Conservation (phyloP, 1,140 invertebrate genomes). For the Tribolium madens region DNA sequence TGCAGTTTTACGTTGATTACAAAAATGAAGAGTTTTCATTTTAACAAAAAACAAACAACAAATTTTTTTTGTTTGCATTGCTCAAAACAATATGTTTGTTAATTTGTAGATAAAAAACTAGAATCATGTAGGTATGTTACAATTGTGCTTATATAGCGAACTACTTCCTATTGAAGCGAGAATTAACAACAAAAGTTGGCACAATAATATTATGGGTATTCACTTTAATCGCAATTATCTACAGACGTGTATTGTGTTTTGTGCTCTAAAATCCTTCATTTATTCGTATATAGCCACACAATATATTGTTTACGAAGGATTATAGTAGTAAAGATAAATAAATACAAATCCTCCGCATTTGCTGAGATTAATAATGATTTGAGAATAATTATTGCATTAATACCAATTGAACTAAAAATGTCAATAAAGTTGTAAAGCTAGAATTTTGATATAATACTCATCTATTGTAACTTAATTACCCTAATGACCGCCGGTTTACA, state of each 20-base stretch:
- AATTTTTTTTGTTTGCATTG: too few relatives aligned
- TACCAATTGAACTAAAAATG: too few relatives aligned
- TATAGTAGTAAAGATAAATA: neutral
- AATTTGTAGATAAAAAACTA: neutral
- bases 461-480: too few relatives aligned
- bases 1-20: too few relatives aligned
- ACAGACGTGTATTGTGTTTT: conserved; percentile 11
- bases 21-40: too few relatives aligned
- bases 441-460: too few relatives aligned
- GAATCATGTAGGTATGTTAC: neutral
- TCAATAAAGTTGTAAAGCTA: too few relatives aligned
- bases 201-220: conserved; percentile 19
- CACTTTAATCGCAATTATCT: conserved; percentile 25
- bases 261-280: neutral
- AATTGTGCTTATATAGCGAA: neutral
- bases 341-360: neutral
- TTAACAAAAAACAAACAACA: too few relatives aligned
- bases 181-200: conserved; percentile 21
- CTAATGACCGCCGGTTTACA: too few relatives aligned
- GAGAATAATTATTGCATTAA: too few relatives aligned
- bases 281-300: neutral
- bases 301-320: neutral
- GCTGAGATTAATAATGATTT: neutral
- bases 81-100: neutral
- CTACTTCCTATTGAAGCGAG: conserved; percentile 2